Evolutionary conservation across 2,113 vertebrate species (phyloP), one percentile per base, ranked within the genome.

Genomic region (Ameiurus melas): DNA sequence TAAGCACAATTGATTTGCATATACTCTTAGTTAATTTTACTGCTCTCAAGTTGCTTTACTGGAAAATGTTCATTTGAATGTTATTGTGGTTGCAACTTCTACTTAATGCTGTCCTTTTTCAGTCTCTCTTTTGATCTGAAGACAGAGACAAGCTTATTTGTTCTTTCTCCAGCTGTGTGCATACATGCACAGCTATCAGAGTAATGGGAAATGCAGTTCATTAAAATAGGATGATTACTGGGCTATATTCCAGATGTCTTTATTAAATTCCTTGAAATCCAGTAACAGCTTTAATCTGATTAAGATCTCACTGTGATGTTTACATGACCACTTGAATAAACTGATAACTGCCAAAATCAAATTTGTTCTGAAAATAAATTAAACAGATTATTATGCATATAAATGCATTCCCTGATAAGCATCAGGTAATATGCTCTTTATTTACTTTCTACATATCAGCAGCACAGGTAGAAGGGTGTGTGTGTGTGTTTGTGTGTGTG

Each of bases 391-490:
- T 75, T 75, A 25, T 25, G 71, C 71, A 43, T 75, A 10, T 47
- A 75, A 75, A 43, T 75, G 71, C 13, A 51, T 39, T 79, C 27
- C 47, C 55, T 84, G 71, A 77, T n/a, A 66, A 78, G 8, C 57
- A 62, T 58, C 55, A 84, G 36, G 13, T 19, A 78, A 51, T 47
- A 20, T 33, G 6, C 20, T 36, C 4, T 66, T 80, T 68, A 70
- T 78, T 88, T 60, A 19, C 30, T 55, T 64, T 55, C 33, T 85
- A 7, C 36, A 68, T 70, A 60, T 85, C 60, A 79, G 73, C 60
- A 57, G 14, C 58, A 85, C 9, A 75, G 73, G 82, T 84, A 19
- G 19, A 47, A 30, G 17, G 85, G 66, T 27, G 53, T 77, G 53
- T 62, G 71, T 78, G 85, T 77, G n/a, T 78, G 3, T 30, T 12